Evolutionary conservation across 1,140 invertebrate species (phyloP).

Genomic region (Cyrtorhinus lividipennis): DNA sequence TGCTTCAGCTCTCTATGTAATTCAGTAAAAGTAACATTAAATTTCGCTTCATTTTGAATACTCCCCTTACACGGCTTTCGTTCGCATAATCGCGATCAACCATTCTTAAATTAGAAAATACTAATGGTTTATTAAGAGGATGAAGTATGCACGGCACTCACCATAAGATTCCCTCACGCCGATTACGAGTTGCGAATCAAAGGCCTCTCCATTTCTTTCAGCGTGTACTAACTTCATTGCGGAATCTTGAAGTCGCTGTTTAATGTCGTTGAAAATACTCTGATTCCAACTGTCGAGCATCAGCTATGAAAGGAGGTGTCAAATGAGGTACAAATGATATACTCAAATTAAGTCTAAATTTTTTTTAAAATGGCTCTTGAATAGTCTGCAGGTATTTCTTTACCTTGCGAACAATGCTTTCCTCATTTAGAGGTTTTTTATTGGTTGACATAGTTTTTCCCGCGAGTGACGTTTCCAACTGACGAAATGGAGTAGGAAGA

Average conservation of each 20-base stretch:
- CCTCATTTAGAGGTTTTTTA: conserved; percentile 63
- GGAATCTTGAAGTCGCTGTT: conserved; percentile 83
- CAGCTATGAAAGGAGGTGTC: conserved; percentile 46
- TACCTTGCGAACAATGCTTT: conserved; percentile 76
- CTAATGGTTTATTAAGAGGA: no score
- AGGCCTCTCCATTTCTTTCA: conserved; percentile 92
- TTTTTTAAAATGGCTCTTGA: background rate
- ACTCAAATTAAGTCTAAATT: background rate
- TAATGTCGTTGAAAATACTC: conserved; percentile 92
- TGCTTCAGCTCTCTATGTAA: no score
- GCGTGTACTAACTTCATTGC: conserved; percentile 95
- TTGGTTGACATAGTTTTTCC: conserved; percentile 44
- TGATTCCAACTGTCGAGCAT: conserved; percentile 98
- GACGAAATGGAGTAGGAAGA: conserved; percentile 87
- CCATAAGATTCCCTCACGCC: conserved; percentile 91
- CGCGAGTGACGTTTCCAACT: conserved; percentile 67
- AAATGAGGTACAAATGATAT: background rate
- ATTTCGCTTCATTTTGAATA: no score
- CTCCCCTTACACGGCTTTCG: no score
- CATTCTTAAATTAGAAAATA: no score
- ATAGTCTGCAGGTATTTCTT: background rate
- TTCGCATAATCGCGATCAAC: no score
- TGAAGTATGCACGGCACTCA: no score
- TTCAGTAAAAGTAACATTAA: no score
- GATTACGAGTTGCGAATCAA: conserved; percentile 93